These are phyloP conservation scores for Dicrurus megarhynchus DNA, from an alignment of 2,113 vertebrate species.

Conservation along the genomic window DNA sequence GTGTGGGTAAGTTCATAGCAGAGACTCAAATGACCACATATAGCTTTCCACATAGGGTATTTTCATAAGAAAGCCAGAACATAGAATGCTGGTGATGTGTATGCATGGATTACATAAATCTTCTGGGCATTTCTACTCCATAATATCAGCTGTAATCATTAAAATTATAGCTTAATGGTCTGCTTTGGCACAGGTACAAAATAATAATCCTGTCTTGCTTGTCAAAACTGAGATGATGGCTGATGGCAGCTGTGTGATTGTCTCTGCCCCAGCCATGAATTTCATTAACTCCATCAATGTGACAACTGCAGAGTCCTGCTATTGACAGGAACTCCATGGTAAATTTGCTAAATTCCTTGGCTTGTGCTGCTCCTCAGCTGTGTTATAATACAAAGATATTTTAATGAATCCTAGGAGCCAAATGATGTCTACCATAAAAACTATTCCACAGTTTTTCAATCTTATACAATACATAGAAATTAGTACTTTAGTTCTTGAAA, in stretches of 20 bases:
- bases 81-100: not conserved
- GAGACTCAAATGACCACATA: not conserved
- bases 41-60: not conserved
- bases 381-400: not conserved
- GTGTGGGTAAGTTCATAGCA: not conserved
- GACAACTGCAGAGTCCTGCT: not conserved
- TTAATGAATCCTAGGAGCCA: not conserved
- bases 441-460: not conserved
- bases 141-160: not conserved
- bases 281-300: not conserved
- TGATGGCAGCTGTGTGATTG: not conserved
- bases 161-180: constrained; percentile 1
- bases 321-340: not conserved
- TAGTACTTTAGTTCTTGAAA: not conserved
- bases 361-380: not conserved
- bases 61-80: not conserved
- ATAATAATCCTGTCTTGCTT: not conserved
- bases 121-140: not conserved
- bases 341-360: not conserved
- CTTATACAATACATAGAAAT: not conserved
- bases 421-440: not conserved
- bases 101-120: not conserved
- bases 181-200: not conserved
- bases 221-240: not conserved
- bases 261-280: not conserved